Evolutionary conservation across 2,113 vertebrate genomes (phyloP), one percentile per base, ranked within the genome.

Genomic region (Craseonycteris thonglongyai): DNA sequence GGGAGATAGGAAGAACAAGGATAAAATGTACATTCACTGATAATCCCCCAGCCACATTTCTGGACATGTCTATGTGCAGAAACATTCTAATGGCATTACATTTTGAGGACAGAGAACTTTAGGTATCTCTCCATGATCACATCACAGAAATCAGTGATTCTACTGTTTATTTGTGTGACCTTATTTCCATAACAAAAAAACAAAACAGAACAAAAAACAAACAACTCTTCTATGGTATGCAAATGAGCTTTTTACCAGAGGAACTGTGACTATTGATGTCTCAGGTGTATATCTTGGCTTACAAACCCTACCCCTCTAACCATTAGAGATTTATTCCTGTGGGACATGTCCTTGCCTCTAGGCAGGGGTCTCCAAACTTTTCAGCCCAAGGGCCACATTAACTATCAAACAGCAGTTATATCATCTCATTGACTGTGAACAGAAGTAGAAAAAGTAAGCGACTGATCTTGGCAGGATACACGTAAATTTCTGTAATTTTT

Each of bases 11-110:
- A 93, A 87, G 69, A 78, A 76, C n/a, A 82, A 38, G n/a, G n/a
- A n/a, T 82, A 56, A 84, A 45, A 71, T 85, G 82, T 58, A 42
- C 13, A 85, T 76, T 33, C 10, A 56, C 24, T 90, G 74, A 83
- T 90, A 95, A 83, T 93, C 90, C 38, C 51, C 47, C n/a, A 71
- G 12, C n/a, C 88, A 87, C 40, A 72, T 96, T 93, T 93, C 90
- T 69, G 18, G 63, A 76, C 86, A 87, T 83, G 75, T 82, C 40
- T 90, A 22, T 78, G 40, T n/a, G 87, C 40, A 83, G 51, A 76
- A 87, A 87, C n/a, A 76, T 82, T 91, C 22, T 92, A 82, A 71
- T 85, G 89, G 38, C 61, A 81, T 89, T 95, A 45, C 19, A 65
- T 45, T 80, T 40, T 59, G 63, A 94, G 38, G 72, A 24, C 21